Base-by-base conservation (phyloP, 2,113 vertebrate genomes). In the Sylvilagus bachmani region DNA sequence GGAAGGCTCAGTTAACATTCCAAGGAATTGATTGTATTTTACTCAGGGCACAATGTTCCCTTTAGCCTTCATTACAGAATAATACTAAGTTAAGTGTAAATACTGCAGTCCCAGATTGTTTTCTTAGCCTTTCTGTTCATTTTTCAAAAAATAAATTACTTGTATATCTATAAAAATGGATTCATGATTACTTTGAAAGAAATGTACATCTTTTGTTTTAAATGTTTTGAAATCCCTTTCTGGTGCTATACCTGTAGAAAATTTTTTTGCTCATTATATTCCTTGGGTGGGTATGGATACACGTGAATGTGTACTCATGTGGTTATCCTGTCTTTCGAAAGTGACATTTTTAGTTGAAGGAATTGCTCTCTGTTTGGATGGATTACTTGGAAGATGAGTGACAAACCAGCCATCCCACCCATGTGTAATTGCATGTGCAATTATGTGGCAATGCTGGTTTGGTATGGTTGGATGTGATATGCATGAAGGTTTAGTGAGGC, bases 171-270 rank as follows among this genome's bases (percentile, higher is more conserved):
- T 24, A 79, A 79, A 93, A 87, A 22, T 64, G 10, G 36, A 62
- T n/a, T 61, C 38, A 44, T 86, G 79, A 53, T 91, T 89, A 82
- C 53, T 67, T 82, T 81, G 51, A 58, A 85, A 51, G 33, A 36
- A n/a, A 73, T 79, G 87, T 36, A 49, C 36, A 21, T 74, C 62
- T 83, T 94, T 92, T 90, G 64, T 87, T 89, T 92, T 53, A 79
- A 88, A 64, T 66, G 86, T 27, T 92, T 78, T 92, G 49, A 69
- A 92, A 87, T 88, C 51, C n/a, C 90, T 94, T 82, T 69, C 11
- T 71, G 53, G 58, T 74, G n/a, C 12, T 62, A 10, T 64, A 24
- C 31, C 36, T 31, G 55, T 25, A 94, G 53, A 67, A 71, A 92
- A 86, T 51, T 5, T 14, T 53, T 90, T 13, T 83, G 19, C 13